Conservation (phyloP, 1,140 invertebrate species). For the Mya arenaria region DNA sequence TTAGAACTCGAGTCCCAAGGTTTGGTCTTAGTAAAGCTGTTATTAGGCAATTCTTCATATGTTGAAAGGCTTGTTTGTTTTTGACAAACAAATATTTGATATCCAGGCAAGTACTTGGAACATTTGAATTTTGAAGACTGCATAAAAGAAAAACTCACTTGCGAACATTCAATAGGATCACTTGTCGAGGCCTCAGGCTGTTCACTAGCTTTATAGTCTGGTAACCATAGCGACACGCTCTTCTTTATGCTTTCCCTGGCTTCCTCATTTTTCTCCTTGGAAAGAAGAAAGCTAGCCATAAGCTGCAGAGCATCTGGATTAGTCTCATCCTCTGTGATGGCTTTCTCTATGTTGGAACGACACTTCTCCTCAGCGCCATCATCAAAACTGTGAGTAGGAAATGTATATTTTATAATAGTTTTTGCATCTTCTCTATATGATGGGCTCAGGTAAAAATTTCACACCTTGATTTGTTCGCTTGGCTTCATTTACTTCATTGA, state of each 20-base stretch:
- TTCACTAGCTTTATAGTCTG: conserved; percentile 41
- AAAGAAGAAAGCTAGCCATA: conserved; percentile 78
- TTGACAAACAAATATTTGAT: too few species aligned
- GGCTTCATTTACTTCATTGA: too few species aligned
- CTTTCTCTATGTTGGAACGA: conserved; percentile 76
- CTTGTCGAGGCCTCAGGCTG: conserved; percentile 32
- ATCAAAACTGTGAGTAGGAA: conserved; percentile 75
- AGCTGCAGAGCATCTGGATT: conserved; percentile 81
- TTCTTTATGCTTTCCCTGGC: conserved; percentile 51
- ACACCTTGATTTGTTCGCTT: too few species aligned
- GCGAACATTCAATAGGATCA: conserved; percentile 34
- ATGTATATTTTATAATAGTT: background rate
- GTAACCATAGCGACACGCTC: conserved; percentile 55
- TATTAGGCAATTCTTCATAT: too few species aligned
- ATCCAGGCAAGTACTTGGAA: too few species aligned
- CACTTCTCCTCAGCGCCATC: conserved; percentile 80
- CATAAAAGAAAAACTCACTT: conserved; percentile 12
- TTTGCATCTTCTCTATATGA: too few species aligned
- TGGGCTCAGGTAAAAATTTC: too few species aligned
- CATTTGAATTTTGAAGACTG: too few species aligned
- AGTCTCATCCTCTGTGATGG: conserved; percentile 74
- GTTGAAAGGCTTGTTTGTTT: too few species aligned
- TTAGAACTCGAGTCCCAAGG: too few species aligned
- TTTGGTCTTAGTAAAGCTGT: too few species aligned
- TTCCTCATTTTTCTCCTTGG: conserved; percentile 53